phyloP scores from a whole-genome alignment of 1,140 invertebrate genomes.

The Copidosoma floridanum region DNA sequence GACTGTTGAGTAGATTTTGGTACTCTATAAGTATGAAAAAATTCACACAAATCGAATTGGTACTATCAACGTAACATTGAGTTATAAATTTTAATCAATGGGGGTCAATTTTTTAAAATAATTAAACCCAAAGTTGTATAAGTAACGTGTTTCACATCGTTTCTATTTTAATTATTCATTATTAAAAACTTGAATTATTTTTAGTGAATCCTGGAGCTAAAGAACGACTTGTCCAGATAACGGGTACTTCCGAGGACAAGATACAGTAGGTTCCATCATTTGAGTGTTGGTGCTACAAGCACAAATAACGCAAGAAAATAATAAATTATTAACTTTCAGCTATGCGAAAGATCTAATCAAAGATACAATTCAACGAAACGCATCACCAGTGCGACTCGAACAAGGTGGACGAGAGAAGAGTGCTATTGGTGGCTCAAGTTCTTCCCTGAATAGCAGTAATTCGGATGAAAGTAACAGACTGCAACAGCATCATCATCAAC shows the following conservation, averaged over 20 bases:
- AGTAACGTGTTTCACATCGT: too few relatives aligned
- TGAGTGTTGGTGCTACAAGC: neutral
- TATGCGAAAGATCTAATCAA: constrained; percentile 88
- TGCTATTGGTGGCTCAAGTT: constrained; percentile 65
- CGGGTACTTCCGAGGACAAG: constrained; percentile 85
- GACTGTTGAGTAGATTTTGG: too few relatives aligned
- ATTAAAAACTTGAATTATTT: constrained; percentile 5
- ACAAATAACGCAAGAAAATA: constrained; percentile 10
- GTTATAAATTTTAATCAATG: too few relatives aligned
- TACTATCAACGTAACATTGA: too few relatives aligned
- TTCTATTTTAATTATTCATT: neutral
- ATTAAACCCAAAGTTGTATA: too few relatives aligned
- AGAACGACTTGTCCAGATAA: constrained; percentile 90
- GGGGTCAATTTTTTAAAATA: too few relatives aligned
- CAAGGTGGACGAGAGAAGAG: constrained; percentile 58
- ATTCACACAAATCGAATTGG: too few relatives aligned
- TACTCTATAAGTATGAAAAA: too few relatives aligned
- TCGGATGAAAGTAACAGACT: constrained; percentile 67
- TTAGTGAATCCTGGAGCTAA: constrained; percentile 86
- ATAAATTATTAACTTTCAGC: constrained; percentile 54
- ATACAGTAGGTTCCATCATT: constrained; percentile 70
- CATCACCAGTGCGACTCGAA: constrained; percentile 78
- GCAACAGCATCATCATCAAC: constrained; percentile 48
- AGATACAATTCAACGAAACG: constrained; percentile 88
- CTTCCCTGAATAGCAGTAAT: constrained; percentile 70